A percentile compares a stretch with the other conserved stretches of the same genome.
Evolutionary conservation across 2,888 invertebrate species (phyloP).

Genomic region (Amphimallon solstitiale): DNA sequence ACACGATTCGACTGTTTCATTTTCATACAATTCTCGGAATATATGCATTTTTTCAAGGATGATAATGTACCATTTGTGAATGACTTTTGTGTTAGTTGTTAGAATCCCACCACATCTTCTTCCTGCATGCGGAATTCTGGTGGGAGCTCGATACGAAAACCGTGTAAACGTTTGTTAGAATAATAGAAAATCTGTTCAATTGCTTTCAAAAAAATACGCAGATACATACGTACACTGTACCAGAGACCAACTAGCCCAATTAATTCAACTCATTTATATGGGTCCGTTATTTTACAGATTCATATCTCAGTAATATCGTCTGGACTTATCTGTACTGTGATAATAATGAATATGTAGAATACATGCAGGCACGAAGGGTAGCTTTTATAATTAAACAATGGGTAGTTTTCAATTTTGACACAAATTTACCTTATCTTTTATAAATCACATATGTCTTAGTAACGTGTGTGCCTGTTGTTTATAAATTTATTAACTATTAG

Average conservation of each 20-base stretch:
- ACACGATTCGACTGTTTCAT: conserved; percentile 24
- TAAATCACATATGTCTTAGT: too few relatives aligned
- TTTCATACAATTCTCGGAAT: conserved; percentile 46
- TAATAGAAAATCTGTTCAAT: conserved; percentile 22
- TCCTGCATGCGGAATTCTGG: conserved; percentile 32
- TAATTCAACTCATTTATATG: neutral
- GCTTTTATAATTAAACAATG: too few relatives aligned
- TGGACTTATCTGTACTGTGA: too few relatives aligned
- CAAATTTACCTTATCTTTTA: too few relatives aligned
- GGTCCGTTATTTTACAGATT: too few relatives aligned
- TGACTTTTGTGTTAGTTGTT: conserved; percentile 48
- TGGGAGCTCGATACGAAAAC: conserved; percentile 35
- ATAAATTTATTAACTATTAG: too few relatives aligned
- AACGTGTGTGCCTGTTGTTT: too few relatives aligned
- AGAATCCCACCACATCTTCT: conserved; percentile 31
- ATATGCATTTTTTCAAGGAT: conserved; percentile 60
- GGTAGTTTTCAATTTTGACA: too few relatives aligned
- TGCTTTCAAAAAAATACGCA: conserved; percentile 10
- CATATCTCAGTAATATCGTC: neutral
- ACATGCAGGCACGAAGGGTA: too few relatives aligned
- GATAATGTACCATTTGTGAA: conserved; percentile 50
- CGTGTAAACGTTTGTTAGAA: conserved; percentile 16
- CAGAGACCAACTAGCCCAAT: conserved; percentile 11
- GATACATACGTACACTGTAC: conserved; percentile 1
- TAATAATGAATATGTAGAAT: too few relatives aligned